Percentiles rank a stretch among this genome's conserved stretches.
Evolutionary conservation across 2,888 invertebrate species (phyloP).

Genomic region (Epistrophe eligans): DNA sequence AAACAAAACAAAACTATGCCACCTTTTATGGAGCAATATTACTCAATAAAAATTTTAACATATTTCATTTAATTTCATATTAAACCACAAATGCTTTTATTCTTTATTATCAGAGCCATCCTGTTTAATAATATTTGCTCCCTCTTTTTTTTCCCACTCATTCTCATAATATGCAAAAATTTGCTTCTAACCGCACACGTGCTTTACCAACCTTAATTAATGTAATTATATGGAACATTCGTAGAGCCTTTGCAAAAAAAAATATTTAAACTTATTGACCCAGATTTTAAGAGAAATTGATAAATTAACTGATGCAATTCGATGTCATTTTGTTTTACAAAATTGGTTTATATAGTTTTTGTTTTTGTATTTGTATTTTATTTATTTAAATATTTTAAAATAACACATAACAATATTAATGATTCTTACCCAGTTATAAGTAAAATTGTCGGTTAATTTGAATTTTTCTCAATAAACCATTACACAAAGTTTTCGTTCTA

Average conservation of each 20-base stretch:
- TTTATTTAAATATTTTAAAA: no score
- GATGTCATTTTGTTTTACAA: neutral
- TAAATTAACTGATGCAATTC: neutral
- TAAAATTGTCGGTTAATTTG: conserved; percentile 1
- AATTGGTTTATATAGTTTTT: no score
- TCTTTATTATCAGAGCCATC: conserved; percentile 6
- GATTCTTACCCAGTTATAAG: neutral
- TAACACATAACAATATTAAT: neutral
- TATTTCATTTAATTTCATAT: conserved; percentile 1
- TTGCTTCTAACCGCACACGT: conserved; percentile 12
- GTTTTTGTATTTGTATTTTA: no score
- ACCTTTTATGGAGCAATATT: neutral
- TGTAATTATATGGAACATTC: conserved; percentile 23
- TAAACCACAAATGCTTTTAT: neutral
- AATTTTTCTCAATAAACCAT: neutral
- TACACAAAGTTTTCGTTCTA: neutral
- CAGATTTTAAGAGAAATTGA: neutral
- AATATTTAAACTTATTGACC: conserved; percentile 13
- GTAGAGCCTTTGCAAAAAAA: neutral
- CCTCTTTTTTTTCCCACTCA: neutral
- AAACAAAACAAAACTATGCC: neutral
- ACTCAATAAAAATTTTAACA: neutral
- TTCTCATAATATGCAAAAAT: neutral
- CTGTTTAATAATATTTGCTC: neutral
- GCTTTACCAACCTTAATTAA: neutral